phyloP scores from a whole-genome alignment of 2,113 vertebrate genomes.

The Clarias gariepinus region DNA sequence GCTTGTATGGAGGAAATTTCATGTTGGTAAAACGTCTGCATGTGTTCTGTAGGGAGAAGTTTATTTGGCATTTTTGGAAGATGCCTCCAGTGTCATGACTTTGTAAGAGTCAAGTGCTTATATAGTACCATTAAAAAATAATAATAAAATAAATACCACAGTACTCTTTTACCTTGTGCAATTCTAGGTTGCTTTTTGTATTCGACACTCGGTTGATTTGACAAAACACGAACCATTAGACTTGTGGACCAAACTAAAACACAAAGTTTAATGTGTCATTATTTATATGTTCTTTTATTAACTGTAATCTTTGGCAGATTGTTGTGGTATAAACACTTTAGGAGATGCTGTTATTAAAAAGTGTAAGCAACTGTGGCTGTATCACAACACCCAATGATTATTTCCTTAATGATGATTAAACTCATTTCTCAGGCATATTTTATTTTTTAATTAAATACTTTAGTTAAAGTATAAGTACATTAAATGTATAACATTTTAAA shows the following conservation, averaged over 20 bases:
- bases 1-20: background rate
- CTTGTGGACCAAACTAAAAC: background rate
- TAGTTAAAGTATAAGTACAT: background rate
- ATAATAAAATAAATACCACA: too few species aligned
- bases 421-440: background rate
- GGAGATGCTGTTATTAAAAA: background rate
- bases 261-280: background rate
- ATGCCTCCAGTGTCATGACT: background rate
- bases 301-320: background rate
- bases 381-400: background rate
- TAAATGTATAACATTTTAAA: background rate
- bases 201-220: too few species aligned
- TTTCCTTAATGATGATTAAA: background rate
- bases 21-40: background rate
- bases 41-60: background rate
- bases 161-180: too few species aligned
- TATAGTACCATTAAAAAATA: too few species aligned
- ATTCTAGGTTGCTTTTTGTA: too few species aligned
- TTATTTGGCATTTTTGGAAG: background rate
- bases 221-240: too few species aligned
- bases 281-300: background rate
- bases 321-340: background rate
- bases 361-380: background rate
- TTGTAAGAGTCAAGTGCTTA: background rate
- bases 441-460: background rate